Evolutionary conservation across 2,113 vertebrate species (phyloP).

Genomic region (Halichoeres trimaculatus): DNA sequence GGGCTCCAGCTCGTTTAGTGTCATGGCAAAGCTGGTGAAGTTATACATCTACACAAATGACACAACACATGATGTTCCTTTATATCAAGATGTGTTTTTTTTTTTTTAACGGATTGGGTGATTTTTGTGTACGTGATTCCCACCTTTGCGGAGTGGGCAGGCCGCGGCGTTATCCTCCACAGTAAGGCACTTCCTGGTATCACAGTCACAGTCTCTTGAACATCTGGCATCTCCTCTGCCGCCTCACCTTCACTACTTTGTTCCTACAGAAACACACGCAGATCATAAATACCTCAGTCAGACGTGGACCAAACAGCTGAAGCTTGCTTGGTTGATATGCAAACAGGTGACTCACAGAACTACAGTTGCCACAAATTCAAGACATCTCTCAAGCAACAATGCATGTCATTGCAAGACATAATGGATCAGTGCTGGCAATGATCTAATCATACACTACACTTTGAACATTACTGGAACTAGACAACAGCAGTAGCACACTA

Average conservation of each 20-base stretch:
- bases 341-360: slow-evolving; percentile 65
- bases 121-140: neutral
- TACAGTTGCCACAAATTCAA: slow-evolving; percentile 67
- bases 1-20: slow-evolving; percentile 91
- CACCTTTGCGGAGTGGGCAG: slow-evolving; percentile 92
- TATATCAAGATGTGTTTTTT: neutral
- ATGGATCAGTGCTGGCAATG: slow-evolving; percentile 70
- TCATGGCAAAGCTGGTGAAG: slow-evolving; percentile 95
- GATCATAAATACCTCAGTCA: slow-evolving; percentile 8
- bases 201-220: slow-evolving; percentile 92
- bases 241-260: slow-evolving; percentile 82
- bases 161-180: slow-evolving; percentile 92
- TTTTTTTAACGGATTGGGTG: too few species aligned
- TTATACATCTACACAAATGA: slow-evolving; percentile 92
- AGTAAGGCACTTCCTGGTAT: slow-evolving; percentile 95
- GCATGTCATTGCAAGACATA: slow-evolving; percentile 73
- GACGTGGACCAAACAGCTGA: too few species aligned
- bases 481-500: slow-evolving; percentile 74
- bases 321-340: slow-evolving; percentile 27
- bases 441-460: slow-evolving; percentile 68
- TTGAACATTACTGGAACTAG: slow-evolving; percentile 63
- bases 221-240: slow-evolving; percentile 88
- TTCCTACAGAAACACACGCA: slow-evolving; percentile 70
- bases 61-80: neutral
- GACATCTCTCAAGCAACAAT: slow-evolving; percentile 71